Base-by-base conservation (phyloP, 92 coral and sea anemone species). In the Bergia puertoricense region DNA sequence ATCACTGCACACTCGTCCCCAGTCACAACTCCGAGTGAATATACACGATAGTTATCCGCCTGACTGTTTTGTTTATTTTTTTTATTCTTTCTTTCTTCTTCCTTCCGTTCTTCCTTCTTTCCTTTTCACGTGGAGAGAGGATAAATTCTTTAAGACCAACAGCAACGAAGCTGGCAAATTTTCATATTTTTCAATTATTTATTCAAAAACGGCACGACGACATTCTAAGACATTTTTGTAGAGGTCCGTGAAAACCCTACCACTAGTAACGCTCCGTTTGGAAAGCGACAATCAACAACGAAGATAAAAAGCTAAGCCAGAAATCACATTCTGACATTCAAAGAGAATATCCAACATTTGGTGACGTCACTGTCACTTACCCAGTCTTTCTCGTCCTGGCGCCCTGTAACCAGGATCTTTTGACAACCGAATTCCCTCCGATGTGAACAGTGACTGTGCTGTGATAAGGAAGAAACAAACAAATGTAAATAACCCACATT, bases 341-440 rank as follows among this genome's bases (percentile, higher is more conserved):
- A 56, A 56, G 65, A 56, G 18, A 56, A 10, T 10, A 56, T 56
- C 11, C 2, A 10, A 16, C 30, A 62, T 20, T 6, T 22, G 7
- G 22, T 15, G 30, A 62, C 8, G 0, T 62, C 8, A 62, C 30
- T 18, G 22, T 39, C 48, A 80, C 85, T 18, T 80, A 80, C 85
- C 85, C 11, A 80, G 48, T 80, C 85, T 80, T 23, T 80, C 85
- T 57, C 85, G 85, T 80, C 46, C 85, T 11, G 45, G 45, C 9
- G 85, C 85, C 41, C 85, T 80, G 46, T 23, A 80, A 6, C 85
- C 85, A 56, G 85, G 85, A 41, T 80, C 85, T 39, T 15, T 80
- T 38, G 45, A 54, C 71, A 80, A 56, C 48, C 85, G 85, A 37
- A 80, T 57, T 8, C 85, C 85, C 18, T 80, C 85, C 45, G 50